These are phyloP conservation scores for Phalangium opilio DNA, from an alignment of 2,888 invertebrate species.

Conservation along the genomic window DNA sequence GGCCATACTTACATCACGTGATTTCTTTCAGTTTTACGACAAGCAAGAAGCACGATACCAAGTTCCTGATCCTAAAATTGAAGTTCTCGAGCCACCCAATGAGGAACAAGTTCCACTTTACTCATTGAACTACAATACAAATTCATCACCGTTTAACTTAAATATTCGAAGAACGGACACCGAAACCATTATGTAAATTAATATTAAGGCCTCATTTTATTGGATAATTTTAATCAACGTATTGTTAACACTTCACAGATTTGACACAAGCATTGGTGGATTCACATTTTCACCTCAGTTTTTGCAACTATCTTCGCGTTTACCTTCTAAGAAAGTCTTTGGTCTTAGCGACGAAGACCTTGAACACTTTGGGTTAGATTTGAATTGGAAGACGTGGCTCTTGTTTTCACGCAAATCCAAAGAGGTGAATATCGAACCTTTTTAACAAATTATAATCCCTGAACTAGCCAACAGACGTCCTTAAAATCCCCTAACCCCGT, in stretches of 20 bases:
- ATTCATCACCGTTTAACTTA: slow-evolving; percentile 9
- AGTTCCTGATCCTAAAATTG: slow-evolving; percentile 13
- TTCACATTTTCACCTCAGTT: slow-evolving; percentile 35
- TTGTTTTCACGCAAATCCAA: slow-evolving; percentile 22
- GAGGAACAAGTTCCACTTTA: slow-evolving; percentile 9
- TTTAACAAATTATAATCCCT: too few species aligned
- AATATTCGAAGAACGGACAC: slow-evolving; percentile 10
- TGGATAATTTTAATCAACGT: slow-evolving; percentile 1
- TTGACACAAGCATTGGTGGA: slow-evolving; percentile 28
- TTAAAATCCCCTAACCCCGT: too few species aligned
- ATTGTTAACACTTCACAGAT: slow-evolving; percentile 6
- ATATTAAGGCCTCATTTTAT: neutral
- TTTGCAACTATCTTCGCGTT: slow-evolving; percentile 31
- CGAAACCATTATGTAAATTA: slow-evolving; percentile 10
- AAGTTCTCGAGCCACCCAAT: slow-evolving; percentile 4
- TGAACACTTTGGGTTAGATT: slow-evolving; percentile 12
- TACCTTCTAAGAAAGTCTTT: slow-evolving; percentile 31
- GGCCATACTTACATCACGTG: too few species aligned
- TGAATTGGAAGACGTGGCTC: slow-evolving; percentile 28
- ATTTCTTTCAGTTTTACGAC: slow-evolving; percentile 14
- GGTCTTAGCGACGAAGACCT: slow-evolving; percentile 22
- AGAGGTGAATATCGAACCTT: too few species aligned
- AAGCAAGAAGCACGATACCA: slow-evolving; percentile 12
- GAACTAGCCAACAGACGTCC: too few species aligned
- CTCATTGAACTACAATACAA: slow-evolving; percentile 15